Evolutionary conservation across 2,888 invertebrate species (phyloP).

Genomic region (Zhuqinia jingwanae): DNA sequence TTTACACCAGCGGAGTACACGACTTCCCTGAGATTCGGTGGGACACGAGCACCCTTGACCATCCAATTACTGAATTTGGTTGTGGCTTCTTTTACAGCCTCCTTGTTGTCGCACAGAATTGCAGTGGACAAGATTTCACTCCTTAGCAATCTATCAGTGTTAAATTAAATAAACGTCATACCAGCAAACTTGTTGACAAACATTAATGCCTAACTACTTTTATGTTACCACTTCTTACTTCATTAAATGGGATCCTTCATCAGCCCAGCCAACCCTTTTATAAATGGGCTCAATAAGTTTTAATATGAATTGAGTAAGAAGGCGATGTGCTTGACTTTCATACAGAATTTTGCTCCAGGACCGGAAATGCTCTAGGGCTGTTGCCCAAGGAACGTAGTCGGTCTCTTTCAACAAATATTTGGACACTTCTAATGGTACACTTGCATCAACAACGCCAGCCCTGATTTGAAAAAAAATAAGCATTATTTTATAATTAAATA

Average conservation of each 20-base stretch:
- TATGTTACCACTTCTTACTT: constrained; percentile 82
- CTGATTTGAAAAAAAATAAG: constrained; percentile 28
- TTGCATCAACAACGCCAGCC: constrained; percentile 82
- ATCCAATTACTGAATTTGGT: constrained; percentile 88
- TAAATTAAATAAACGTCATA: constrained; percentile 23
- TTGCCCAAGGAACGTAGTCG: constrained; percentile 93
- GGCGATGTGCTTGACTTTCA: constrained; percentile 87
- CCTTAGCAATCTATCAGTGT: constrained; percentile 85
- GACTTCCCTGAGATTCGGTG: constrained; percentile 88
- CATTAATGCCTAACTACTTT: too few species aligned
- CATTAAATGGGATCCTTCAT: constrained; percentile 85
- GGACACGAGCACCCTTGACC: constrained; percentile 85
- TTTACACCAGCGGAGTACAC: constrained; percentile 86
- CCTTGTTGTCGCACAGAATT: constrained; percentile 86
- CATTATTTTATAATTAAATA: too few species aligned
- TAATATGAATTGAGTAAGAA: constrained; percentile 85
- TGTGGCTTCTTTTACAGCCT: constrained; percentile 87
- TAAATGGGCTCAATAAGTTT: constrained; percentile 84
- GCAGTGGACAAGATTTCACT: constrained; percentile 88
- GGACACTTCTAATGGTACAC: constrained; percentile 86
- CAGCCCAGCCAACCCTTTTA: constrained; percentile 85
- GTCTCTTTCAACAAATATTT: constrained; percentile 86
- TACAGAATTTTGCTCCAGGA: constrained; percentile 88
- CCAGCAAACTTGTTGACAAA: too few species aligned
- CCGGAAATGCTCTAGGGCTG: constrained; percentile 88